These are phyloP conservation scores for Naso thynnoides DNA, from an alignment of 2,797 vertebrate genomes.

Conservation along the genomic window DNA sequence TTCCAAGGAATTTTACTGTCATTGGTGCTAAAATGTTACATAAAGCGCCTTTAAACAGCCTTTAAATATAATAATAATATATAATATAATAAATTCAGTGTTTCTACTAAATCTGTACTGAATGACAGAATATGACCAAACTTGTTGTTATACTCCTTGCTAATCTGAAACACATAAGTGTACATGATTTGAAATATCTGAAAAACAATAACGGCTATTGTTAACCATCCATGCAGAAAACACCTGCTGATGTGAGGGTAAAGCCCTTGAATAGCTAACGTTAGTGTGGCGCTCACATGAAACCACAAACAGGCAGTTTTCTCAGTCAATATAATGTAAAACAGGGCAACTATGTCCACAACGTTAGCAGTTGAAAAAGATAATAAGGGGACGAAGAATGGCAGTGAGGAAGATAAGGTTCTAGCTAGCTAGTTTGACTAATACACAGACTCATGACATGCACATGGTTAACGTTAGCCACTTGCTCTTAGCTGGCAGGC, in stretches of 20 bases:
- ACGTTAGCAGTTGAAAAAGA: background rate
- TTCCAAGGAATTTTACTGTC: too few species aligned
- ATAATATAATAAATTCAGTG: too few species aligned
- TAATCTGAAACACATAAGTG: background rate
- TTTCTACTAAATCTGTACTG: background rate
- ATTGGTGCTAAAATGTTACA: too few species aligned
- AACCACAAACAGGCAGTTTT: background rate
- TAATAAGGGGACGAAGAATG: background rate
- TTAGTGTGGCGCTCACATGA: background rate
- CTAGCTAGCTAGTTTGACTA: slow-evolving; percentile 25
- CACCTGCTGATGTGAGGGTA: slow-evolving; percentile 4
- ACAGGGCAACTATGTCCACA: background rate
- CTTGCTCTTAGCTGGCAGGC: slow-evolving; percentile 35
- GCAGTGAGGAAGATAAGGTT: slow-evolving; percentile 8
- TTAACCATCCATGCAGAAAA: background rate
- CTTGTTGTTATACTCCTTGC: too few species aligned
- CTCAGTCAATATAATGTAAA: background rate
- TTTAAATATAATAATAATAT: too few species aligned
- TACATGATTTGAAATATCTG: background rate
- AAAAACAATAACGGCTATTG: background rate
- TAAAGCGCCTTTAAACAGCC: too few species aligned
- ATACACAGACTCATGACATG: slow-evolving; percentile 11
- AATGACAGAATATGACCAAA: background rate
- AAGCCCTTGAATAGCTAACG: background rate
- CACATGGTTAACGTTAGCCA: slow-evolving; percentile 68